These are phyloP conservation scores for Chaetoderma sp. DNA, from an alignment of 2,888 invertebrate genomes.

Conservation along the genomic window DNA sequence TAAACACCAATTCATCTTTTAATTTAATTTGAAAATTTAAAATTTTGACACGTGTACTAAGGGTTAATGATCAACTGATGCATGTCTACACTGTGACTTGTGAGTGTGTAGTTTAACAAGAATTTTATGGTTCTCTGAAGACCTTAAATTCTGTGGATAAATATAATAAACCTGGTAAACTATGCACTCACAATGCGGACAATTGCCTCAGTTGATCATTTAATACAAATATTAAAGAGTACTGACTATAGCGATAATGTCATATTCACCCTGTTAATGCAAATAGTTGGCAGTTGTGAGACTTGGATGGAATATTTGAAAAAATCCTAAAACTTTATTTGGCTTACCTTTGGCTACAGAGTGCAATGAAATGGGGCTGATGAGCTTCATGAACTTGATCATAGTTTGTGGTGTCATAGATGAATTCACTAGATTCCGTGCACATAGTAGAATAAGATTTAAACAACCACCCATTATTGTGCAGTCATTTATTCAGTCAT, in stretches of 20 bases:
- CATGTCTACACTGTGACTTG: too few species aligned
- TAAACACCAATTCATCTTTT: too few species aligned
- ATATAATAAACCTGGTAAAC: too few species aligned
- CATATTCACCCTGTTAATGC: background rate
- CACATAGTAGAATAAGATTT: background rate
- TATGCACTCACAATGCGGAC: too few species aligned
- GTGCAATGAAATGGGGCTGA: background rate
- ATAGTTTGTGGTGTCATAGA: background rate
- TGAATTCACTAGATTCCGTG: conserved; percentile 3
- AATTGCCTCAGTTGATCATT: background rate
- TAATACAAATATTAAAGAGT: background rate
- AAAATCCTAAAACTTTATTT: background rate
- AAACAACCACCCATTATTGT: background rate
- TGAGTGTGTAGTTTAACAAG: background rate
- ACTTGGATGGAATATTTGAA: background rate
- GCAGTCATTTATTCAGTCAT: background rate
- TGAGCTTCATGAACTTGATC: background rate
- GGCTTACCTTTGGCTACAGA: background rate
- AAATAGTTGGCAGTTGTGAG: background rate
- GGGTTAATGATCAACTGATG: too few species aligned
- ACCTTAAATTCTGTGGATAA: too few species aligned
- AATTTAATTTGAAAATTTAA: too few species aligned
- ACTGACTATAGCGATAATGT: background rate
- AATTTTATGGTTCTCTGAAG: too few species aligned
- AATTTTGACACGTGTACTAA: too few species aligned